These are phyloP conservation scores for Cheirogaleus medius DNA, from an alignment of 2,113 vertebrate species.

Conservation along the genomic window DNA sequence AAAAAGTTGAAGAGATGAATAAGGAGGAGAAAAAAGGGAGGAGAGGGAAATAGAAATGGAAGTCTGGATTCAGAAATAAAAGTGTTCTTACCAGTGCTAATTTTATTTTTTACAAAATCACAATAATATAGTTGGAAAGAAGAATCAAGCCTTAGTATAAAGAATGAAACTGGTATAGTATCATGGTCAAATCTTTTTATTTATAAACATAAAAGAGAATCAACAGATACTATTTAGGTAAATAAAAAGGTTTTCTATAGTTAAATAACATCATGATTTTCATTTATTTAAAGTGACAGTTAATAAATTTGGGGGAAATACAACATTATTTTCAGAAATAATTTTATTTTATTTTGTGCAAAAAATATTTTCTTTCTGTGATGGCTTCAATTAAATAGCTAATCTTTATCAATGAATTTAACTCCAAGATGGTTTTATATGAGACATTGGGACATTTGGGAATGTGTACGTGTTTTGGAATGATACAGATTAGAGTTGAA, in stretches of 20 bases:
- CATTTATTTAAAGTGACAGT: neutral
- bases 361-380: neutral
- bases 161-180: neutral
- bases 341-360: neutral
- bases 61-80: neutral
- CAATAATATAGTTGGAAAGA: neutral
- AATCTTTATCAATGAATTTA: neutral
- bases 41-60: neutral
- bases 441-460: neutral
- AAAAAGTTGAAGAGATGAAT: neutral
- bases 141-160: neutral
- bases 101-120: neutral
- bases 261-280: neutral
- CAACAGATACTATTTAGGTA: neutral
- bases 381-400: neutral
- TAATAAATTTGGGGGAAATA: neutral
- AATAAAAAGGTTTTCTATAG: neutral
- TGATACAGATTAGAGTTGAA: neutral
- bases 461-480: neutral
- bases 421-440: neutral
- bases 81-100: neutral
- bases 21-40: neutral
- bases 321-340: neutral
- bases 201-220: conserved; percentile 50
- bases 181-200: neutral